phyloP scores from a whole-genome alignment of 2,888 invertebrate genomes.

The Pachliopta kotzebuea region DNA sequence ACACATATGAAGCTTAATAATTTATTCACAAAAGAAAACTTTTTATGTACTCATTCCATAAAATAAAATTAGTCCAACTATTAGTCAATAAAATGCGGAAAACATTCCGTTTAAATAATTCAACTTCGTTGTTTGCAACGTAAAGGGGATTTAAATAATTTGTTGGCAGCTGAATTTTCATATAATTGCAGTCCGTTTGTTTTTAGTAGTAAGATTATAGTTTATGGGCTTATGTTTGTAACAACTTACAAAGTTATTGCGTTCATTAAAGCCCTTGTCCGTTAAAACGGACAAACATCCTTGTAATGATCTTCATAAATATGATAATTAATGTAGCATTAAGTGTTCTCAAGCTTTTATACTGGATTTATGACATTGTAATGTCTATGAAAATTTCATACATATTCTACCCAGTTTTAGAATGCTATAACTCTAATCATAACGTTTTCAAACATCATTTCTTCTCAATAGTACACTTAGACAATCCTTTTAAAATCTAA shows the following conservation, averaged over 20 bases:
- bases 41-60: neutral
- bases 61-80: neutral
- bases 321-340: neutral
- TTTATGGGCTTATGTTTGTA: constrained; percentile 2
- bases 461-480: too few relatives aligned
- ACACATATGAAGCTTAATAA: neutral
- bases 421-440: too few relatives aligned
- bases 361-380: neutral
- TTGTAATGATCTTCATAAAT: constrained; percentile 5
- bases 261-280: constrained; percentile 3
- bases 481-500: too few relatives aligned
- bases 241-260: constrained; percentile 5
- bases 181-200: neutral
- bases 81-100: neutral
- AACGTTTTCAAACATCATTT: too few relatives aligned
- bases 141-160: too few relatives aligned
- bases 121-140: too few relatives aligned
- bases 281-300: constrained; percentile 3
- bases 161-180: too few relatives aligned
- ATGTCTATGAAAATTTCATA: too few relatives aligned
- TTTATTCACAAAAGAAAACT: neutral
- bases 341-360: neutral
- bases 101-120: too few relatives aligned
- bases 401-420: too few relatives aligned
- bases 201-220: neutral